These are phyloP conservation scores for Neostethus bicornis DNA, from an alignment of 2,797 vertebrate species.

Conservation along the genomic window DNA sequence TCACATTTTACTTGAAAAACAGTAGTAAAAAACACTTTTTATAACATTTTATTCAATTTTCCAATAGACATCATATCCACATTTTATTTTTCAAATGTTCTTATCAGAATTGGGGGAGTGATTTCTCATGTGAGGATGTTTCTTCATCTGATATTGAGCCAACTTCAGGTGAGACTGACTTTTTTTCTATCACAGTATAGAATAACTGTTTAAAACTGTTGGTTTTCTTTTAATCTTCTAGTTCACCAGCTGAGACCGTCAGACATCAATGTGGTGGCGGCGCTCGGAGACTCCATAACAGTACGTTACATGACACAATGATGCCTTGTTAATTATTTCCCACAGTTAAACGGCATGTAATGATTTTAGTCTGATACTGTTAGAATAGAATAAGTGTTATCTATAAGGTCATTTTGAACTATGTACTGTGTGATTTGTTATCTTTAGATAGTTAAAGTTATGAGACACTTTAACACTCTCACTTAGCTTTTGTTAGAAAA, in stretches of 20 bases:
- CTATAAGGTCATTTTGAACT: no score
- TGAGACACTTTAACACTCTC: no score
- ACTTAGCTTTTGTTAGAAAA: no score
- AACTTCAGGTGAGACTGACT: slow-evolving; percentile 83
- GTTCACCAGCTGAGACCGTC: slow-evolving; percentile 85
- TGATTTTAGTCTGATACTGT: neutral
- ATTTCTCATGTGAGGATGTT: slow-evolving; percentile 80
- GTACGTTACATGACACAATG: slow-evolving; percentile 39
- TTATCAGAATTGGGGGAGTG: slow-evolving; percentile 89
- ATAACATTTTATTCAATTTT: no score
- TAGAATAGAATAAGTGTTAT: slow-evolving; percentile 19
- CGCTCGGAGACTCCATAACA: slow-evolving; percentile 78
- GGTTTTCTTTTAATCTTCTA: slow-evolving; percentile 13
- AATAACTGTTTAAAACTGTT: neutral
- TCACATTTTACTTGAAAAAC: no score
- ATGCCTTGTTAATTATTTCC: neutral
- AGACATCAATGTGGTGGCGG: slow-evolving; percentile 87
- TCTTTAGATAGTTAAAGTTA: no score
- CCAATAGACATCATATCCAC: neutral
- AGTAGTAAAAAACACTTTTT: no score
- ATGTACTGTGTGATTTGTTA: no score
- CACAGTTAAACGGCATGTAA: neutral
- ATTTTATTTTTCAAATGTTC: neutral
- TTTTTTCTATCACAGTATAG: neutral
- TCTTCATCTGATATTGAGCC: slow-evolving; percentile 74